Evolutionary conservation across 2,797 vertebrate genomes (phyloP).

Genomic region (Neopelma chrysocephalum): DNA sequence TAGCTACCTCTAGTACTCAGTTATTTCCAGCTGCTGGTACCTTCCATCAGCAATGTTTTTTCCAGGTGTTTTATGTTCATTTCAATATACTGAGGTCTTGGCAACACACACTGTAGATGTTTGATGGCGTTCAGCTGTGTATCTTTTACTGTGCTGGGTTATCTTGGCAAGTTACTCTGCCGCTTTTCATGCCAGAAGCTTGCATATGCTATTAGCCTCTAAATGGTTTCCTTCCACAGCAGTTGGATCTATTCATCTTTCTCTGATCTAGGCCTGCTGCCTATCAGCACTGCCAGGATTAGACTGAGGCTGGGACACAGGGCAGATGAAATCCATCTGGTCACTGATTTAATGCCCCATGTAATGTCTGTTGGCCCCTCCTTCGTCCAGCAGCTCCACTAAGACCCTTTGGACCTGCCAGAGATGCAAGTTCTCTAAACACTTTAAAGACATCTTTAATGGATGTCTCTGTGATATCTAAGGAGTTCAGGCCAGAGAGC

Average conservation of each 20-base stretch:
- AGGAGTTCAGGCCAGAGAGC: not conserved
- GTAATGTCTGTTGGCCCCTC: not conserved
- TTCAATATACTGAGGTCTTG: not conserved
- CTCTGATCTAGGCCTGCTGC: not conserved
- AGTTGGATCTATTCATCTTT: not conserved
- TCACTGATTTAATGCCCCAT: not conserved
- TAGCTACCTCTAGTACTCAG: not conserved
- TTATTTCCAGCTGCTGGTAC: not conserved
- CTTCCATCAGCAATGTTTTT: not conserved
- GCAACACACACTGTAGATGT: not conserved
- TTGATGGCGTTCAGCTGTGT: accelerated
- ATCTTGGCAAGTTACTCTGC: not conserved
- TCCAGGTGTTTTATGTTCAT: not conserved
- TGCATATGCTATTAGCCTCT: not conserved
- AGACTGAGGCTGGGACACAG: not conserved
- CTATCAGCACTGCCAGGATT: not conserved
- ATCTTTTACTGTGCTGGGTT: not conserved
- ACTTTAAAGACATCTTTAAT: not conserved
- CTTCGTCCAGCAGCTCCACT: not conserved
- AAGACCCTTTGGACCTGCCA: not conserved
- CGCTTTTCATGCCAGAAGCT: not conserved
- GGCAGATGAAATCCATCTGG: not conserved
- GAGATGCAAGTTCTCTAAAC: not conserved
- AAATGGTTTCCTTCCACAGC: not conserved
- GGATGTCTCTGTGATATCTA: not conserved